phyloP scores from a whole-genome alignment of 2,888 invertebrate species.

The Schrankia costaestrigalis region DNA sequence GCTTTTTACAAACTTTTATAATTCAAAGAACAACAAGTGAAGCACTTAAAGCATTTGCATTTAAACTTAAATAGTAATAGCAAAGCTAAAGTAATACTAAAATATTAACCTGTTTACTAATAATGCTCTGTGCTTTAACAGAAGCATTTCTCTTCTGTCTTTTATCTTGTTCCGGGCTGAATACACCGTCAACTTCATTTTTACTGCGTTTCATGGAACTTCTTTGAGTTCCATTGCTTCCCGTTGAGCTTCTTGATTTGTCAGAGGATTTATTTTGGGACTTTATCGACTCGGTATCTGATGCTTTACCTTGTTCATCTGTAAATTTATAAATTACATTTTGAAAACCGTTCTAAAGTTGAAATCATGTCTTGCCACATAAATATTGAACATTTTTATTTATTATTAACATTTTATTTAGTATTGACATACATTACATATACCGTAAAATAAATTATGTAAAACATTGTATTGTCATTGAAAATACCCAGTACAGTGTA shows the following conservation, averaged over 20 bases:
- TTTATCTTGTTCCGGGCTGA: slow-evolving; percentile 67
- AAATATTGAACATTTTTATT: no score
- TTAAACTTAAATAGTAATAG: background rate
- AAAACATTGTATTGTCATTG: no score
- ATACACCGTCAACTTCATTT: slow-evolving; percentile 63
- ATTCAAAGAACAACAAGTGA: background rate
- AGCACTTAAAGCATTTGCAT: no score
- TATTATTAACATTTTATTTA: no score
- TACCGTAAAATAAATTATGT: no score
- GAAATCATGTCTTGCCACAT: no score
- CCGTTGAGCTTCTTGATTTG: slow-evolving; percentile 29
- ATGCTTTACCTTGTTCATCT: slow-evolving; percentile 48
- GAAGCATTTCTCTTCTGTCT: slow-evolving; percentile 67
- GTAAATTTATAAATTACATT: slow-evolving; percentile 7
- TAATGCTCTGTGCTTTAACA: slow-evolving; percentile 66
- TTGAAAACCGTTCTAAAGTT: background rate
- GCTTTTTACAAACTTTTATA: background rate
- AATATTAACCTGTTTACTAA: slow-evolving; percentile 62
- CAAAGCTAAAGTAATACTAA: background rate
- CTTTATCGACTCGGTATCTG: slow-evolving; percentile 18
- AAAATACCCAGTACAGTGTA: no score
- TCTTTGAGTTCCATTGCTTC: slow-evolving; percentile 34
- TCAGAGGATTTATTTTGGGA: slow-evolving; percentile 18
- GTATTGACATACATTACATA: no score
- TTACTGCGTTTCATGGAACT: slow-evolving; percentile 65